Percentiles rank a stretch among this genome's conserved stretches.
Evolutionary conservation across 2,113 vertebrate genomes (phyloP).

Genomic region (Syngnathus floridae): DNA sequence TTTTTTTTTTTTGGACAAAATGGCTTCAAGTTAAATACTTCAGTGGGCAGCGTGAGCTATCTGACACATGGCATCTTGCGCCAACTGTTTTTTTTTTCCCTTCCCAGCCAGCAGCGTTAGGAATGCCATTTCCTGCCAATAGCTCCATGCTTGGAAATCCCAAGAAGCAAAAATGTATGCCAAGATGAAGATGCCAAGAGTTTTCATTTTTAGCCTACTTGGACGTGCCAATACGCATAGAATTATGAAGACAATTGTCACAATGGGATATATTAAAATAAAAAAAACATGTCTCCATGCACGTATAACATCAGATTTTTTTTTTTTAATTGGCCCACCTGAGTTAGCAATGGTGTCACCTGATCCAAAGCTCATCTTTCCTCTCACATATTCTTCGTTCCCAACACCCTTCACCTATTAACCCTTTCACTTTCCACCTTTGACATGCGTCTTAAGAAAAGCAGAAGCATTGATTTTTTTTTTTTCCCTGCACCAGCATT

Average conservation of each 20-base stretch:
- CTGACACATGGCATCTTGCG: slow-evolving; percentile 41
- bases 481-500: not conserved
- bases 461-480: slow-evolving; percentile 79
- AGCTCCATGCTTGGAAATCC: slow-evolving; percentile 60
- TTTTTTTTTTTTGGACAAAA: slow-evolving; percentile 32
- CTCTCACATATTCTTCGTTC: slow-evolving; percentile 13
- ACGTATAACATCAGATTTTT: slow-evolving; percentile 19
- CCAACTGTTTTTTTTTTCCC: slow-evolving; percentile 55
- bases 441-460: slow-evolving; percentile 73
- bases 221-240: slow-evolving; percentile 33
- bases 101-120: slow-evolving; percentile 55
- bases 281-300: slow-evolving; percentile 4
- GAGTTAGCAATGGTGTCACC: slow-evolving; percentile 38
- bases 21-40: slow-evolving; percentile 42
- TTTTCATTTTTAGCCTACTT: slow-evolving; percentile 59
- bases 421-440: slow-evolving; percentile 41
- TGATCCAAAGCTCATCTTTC: slow-evolving; percentile 22
- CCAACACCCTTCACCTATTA: slow-evolving; percentile 50
- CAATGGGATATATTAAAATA: slow-evolving; percentile 20
- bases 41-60: slow-evolving; percentile 36
- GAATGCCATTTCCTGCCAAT: slow-evolving; percentile 57
- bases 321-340: slow-evolving; percentile 38
- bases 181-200: slow-evolving; percentile 52
- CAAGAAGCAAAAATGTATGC: slow-evolving; percentile 50
- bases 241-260: slow-evolving; percentile 43